Conservation (phyloP, 2,113 vertebrate genomes). For the Phaethon lepturus region DNA sequence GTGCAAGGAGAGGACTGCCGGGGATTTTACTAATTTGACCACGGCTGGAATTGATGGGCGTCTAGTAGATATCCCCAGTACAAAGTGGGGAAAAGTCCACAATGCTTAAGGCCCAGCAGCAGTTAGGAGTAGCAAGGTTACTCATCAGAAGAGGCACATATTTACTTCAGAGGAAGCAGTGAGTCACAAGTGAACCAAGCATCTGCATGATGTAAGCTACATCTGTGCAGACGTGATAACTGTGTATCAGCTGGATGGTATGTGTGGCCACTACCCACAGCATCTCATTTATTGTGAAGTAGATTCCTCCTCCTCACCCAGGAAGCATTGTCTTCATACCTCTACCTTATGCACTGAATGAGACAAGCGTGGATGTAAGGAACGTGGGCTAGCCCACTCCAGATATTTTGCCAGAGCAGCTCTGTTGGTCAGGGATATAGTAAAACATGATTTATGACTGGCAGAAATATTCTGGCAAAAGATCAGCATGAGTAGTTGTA, state of each 20-base stretch:
- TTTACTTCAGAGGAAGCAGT: background rate
- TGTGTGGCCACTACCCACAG: background rate
- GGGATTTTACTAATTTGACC: background rate
- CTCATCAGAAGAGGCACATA: background rate
- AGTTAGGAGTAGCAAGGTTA: too few species aligned
- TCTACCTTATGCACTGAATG: background rate
- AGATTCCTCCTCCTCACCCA: background rate
- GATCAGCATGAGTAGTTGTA: background rate
- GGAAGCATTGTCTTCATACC: background rate
- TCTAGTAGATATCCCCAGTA: background rate
- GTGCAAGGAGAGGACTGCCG: background rate
- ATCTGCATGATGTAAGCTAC: accelerated
- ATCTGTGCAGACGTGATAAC: background rate
- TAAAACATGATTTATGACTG: background rate
- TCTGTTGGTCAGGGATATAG: background rate
- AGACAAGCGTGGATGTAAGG: background rate
- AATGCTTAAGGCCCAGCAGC: background rate
- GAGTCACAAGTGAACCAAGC: background rate
- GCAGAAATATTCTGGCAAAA: background rate
- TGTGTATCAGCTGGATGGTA: background rate
- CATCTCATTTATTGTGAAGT: background rate
- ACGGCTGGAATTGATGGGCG: background rate
- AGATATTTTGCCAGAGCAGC: background rate
- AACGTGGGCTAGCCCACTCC: background rate
- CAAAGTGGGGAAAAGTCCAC: background rate